Percentiles rank a stretch among this genome's conserved stretches.
Conservation (phyloP, 1,140 invertebrate genomes). For the Diorhabda sublineata region DNA sequence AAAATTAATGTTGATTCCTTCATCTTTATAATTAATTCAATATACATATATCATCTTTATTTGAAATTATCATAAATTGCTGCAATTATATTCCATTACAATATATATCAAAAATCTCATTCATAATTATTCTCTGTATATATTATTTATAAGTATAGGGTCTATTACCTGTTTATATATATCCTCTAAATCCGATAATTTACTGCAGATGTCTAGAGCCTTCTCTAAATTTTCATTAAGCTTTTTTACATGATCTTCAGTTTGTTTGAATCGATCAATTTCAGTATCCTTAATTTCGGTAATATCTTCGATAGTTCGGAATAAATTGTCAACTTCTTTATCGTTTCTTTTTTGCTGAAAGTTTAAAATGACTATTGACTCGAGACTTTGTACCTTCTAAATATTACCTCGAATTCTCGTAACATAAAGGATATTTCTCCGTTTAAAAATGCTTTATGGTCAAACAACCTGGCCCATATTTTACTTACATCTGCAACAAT, state of each 20-base stretch:
- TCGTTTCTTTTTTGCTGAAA: slow-evolving; percentile 70
- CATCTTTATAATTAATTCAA: no score
- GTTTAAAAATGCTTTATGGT: slow-evolving; percentile 76
- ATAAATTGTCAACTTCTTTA: slow-evolving; percentile 72
- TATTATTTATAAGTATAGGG: no score
- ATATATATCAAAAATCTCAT: no score
- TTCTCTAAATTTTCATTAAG: slow-evolving; percentile 64
- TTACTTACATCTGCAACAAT: slow-evolving; percentile 66
- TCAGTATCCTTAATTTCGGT: slow-evolving; percentile 72
- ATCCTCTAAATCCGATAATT: slow-evolving; percentile 53
- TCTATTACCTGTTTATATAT: slow-evolving; percentile 49
- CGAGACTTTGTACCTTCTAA: not conserved
- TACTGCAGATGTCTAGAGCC: slow-evolving; percentile 59
- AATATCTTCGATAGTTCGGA: slow-evolving; percentile 69
- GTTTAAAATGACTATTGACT: slow-evolving; percentile 3
- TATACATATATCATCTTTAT: no score
- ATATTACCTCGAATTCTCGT: slow-evolving; percentile 74
- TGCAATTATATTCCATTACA: no score
- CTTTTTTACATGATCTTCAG: slow-evolving; percentile 58
- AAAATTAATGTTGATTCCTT: no score
- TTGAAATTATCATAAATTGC: no score
- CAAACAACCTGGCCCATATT: slow-evolving; percentile 77
- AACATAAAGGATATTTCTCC: slow-evolving; percentile 79
- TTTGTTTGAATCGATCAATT: slow-evolving; percentile 58
- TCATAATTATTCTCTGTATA: no score